Conservation (phyloP, 2,888 invertebrate species). For the Glyphotaelius pellucidus region DNA sequence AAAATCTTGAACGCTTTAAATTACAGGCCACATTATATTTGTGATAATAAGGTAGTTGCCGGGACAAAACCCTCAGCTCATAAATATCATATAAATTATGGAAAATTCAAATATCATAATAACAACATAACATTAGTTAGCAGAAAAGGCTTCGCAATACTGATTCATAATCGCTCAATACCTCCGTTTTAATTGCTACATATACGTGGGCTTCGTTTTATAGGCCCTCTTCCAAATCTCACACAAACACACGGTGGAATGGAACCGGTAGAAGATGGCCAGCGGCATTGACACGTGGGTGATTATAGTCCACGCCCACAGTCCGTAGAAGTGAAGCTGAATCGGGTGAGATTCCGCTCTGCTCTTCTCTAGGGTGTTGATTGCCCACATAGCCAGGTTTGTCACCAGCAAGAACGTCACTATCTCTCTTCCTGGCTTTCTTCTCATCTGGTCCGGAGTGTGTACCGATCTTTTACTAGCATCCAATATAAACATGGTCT, state of each 20-base stretch:
- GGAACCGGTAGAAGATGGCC: constrained; percentile 96
- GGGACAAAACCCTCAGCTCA: not conserved
- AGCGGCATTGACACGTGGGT: constrained; percentile 95
- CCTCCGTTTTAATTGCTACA: constrained; percentile 80
- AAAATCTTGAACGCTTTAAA: not conserved
- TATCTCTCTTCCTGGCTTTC: constrained; percentile 95
- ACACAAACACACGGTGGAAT: constrained; percentile 95
- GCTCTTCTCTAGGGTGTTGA: constrained; percentile 94
- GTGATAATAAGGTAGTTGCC: not conserved
- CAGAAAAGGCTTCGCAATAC: constrained; percentile 65
- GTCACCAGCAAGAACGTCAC: constrained; percentile 94
- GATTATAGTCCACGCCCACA: constrained; percentile 97
- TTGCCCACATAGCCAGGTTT: constrained; percentile 96
- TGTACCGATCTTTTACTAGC: constrained; percentile 91
- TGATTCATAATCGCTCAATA: constrained; percentile 71
- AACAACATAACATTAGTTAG: constrained; percentile 51
- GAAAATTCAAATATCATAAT: constrained; percentile 43
- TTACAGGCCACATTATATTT: not conserved
- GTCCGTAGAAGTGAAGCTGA: constrained; percentile 93
- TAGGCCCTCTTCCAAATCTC: constrained; percentile 98
- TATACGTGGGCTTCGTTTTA: constrained; percentile 92
- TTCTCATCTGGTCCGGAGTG: constrained; percentile 87
- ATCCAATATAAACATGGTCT: constrained; percentile 94
- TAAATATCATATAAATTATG: constrained; percentile 44
- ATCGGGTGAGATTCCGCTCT: constrained; percentile 94